Evolutionary conservation across 1,140 invertebrate genomes (phyloP), one percentile per base, ranked within the genome.

Genomic region (Spodoptera litura): DNA sequence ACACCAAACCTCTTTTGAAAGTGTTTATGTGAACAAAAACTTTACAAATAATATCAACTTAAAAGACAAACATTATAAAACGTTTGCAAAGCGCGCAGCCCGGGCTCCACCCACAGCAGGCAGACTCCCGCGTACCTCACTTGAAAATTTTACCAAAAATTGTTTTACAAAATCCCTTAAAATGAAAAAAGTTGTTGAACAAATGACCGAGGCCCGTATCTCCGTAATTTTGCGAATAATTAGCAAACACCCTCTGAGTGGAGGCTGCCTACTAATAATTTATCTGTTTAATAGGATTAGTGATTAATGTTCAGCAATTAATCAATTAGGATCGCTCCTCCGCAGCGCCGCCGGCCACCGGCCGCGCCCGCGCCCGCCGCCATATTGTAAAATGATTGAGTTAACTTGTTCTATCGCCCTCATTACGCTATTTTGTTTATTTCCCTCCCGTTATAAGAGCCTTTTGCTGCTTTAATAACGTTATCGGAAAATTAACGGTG

Each of bases 251-350:
- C 70, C 2, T 55, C 53, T 20, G 20, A 27, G 52, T 70, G 9
- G 15, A 70, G 11, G 25, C 49, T 56, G 27, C 11, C 53, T 35
- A 15, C 35, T 10, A 56, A 58, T 72, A 72, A 72, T 72, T 72
- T 72, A 58, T 72, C n/a, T 56, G 20, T 58, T 15, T 20, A 58
- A 72, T 53, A 53, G 52, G 70, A 38, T 72, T 51, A 72, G 70
- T 72, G 70, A 72, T 56, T 56, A 72, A 72, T 72, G 70, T 25
- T 72, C 10, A 58, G 70, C 53, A 38, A 58, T 72, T 72, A 56
- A 35, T 72, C 70, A 55, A 72, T 58, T 56, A 72, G n/a, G 53
- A 70, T 70, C 25, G 44, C 25, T 25, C 49, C 44, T 31, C n/a
- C 8, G 13, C 20, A n/a, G 10, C 15, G 66, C 38, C 38, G 38